Percentiles rank a stretch among this genome's conserved stretches.
These are phyloP conservation scores for Hemibagrus wyckioides DNA, from an alignment of 2,113 vertebrate species.

Conservation along the genomic window DNA sequence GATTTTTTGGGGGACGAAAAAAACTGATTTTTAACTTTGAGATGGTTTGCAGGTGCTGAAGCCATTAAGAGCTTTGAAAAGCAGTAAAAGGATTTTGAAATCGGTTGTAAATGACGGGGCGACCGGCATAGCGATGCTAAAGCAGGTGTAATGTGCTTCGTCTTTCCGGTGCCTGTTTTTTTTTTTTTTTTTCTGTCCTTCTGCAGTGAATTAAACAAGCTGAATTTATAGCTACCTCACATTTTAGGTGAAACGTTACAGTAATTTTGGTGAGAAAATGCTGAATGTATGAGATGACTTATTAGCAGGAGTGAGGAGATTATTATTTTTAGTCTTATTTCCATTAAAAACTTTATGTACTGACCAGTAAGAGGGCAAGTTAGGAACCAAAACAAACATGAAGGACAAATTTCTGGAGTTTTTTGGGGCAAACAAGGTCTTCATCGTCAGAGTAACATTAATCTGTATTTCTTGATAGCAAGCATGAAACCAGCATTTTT, in stretches of 20 bases:
- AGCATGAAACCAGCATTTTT: neutral
- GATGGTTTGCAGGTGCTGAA: constrained; percentile 11
- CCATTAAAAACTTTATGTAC: neutral
- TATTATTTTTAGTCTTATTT: neutral
- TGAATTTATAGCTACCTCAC: neutral
- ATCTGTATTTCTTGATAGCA: neutral
- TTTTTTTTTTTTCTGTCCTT: neutral
- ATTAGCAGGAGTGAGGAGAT: neutral
- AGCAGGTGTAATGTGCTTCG: neutral
- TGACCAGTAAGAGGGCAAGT: neutral
- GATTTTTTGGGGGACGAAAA: neutral
- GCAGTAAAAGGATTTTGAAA: constrained; percentile 17
- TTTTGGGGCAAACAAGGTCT: neutral
- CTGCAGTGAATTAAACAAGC: neutral
- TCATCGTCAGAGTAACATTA: neutral
- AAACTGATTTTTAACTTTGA: neutral
- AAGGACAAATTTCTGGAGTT: neutral
- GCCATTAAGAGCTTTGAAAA: constrained; percentile 5
- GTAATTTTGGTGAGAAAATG: neutral
- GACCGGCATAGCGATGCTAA: neutral
- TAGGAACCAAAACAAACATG: neutral
- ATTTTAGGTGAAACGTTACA: neutral
- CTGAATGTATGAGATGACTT: neutral
- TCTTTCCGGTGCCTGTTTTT: neutral
- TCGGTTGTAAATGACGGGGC: neutral